A percentile compares a stretch with the other conserved stretches of the same genome.
Evolutionary conservation across 2,797 vertebrate species (phyloP).

Genomic region (Poeciliopsis gracilis): DNA sequence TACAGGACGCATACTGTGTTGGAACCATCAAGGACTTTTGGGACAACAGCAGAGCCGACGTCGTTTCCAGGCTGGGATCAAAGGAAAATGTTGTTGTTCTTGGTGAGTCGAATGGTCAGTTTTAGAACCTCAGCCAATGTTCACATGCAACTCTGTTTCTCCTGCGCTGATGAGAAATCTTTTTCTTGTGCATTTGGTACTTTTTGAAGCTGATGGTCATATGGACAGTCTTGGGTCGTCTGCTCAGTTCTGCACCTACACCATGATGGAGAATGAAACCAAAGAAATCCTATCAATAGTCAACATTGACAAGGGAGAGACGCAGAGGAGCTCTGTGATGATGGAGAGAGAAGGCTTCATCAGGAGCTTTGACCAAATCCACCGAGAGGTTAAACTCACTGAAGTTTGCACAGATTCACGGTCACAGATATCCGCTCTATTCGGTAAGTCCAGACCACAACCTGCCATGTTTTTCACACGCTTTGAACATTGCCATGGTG

Average conservation of each 20-base stretch:
- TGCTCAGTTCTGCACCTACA: neutral
- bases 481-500: neutral
- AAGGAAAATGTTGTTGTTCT: neutral
- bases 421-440: neutral
- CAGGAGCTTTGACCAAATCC: neutral
- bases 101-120: neutral
- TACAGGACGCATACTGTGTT: neutral
- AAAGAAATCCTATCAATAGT: neutral
- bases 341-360: neutral
- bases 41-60: neutral
- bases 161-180: neutral
- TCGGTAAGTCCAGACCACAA: neutral
- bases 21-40: neutral
- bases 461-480: neutral
- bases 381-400: neutral
- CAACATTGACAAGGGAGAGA: neutral
- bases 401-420: neutral
- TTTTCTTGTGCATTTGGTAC: neutral
- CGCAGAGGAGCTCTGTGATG: neutral
- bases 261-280: conserved; percentile 4
- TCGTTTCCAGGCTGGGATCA: neutral
- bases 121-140: neutral
- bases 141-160: neutral
- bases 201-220: neutral
- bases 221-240: neutral